Evolutionary conservation across 1,140 invertebrate species (phyloP), one percentile per base, ranked within the genome.

Genomic region (Aphelinus atriplicis): DNA sequence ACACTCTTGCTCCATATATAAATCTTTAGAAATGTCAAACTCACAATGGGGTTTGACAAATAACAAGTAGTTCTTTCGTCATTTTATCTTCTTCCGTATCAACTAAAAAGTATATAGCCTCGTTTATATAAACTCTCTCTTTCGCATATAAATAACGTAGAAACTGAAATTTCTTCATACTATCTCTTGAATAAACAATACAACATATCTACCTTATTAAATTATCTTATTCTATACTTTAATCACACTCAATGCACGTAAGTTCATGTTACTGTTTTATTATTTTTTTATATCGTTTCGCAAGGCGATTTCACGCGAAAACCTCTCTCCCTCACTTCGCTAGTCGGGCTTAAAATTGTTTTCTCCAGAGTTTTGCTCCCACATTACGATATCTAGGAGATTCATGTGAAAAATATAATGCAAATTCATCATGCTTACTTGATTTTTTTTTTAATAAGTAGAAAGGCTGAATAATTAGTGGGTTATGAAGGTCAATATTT

Each of bases 21-120:
- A 75, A 75, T 71, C 67, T 65, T 75, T 75, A 75, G 71, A 70
- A 75, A 65, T 48, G 63, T 71, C 68, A 65, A 75, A 71, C 67
- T 70, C 73, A n/a, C 43, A n/a, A 10, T 47, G 26, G 68, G 56
- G 62, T 71, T 71, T 50, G 68, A 75, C 68, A 75, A 75, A 75
- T 10, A 75, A 70, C 73, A 75, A 75, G 9, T 65, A 42, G 42
- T 47, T 64, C 61, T 65, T 71, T n/a, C 50, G 3, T 66, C 48
- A 64, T 10, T 66, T 67, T 68, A 9, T 53, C 9, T 65, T 69
- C 43, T 57, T 43, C 46, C 7, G n/a, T 51, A 68, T 70, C 3
- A 70, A 71, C 68, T 75, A 70, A 75, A 70, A 66, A 63, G 45
- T 75, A 66, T 71, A 58, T 66, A 75, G 73, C 73, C 67, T 75